phyloP scores from a whole-genome alignment of 2,113 vertebrate genomes.

The Corythoichthys intestinalis region DNA sequence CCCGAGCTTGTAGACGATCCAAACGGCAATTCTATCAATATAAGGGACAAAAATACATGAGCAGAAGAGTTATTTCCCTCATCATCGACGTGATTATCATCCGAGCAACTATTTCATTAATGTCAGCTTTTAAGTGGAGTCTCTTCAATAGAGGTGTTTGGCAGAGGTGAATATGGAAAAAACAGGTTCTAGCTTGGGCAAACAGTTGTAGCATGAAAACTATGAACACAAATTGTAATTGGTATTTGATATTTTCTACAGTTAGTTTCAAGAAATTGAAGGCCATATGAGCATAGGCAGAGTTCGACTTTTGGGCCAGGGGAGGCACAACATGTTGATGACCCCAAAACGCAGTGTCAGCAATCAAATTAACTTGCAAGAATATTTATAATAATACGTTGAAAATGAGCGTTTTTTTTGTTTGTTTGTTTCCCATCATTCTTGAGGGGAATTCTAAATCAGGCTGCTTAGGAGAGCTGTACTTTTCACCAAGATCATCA shows the following conservation, averaged over 20 bases:
- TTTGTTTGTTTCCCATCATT: no score
- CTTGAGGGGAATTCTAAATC: no score
- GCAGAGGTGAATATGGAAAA: slow-evolving; percentile 19
- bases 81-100: slow-evolving; percentile 37
- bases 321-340: no score
- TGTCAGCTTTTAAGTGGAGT: slow-evolving; percentile 39
- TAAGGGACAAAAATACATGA: background rate
- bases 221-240: background rate
- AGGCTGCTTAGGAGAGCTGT: no score
- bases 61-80: slow-evolving; percentile 37
- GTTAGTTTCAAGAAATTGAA: background rate
- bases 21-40: slow-evolving; percentile 30
- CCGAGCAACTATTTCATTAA: slow-evolving; percentile 41
- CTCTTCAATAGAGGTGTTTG: slow-evolving; percentile 26
- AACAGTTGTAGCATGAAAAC: background rate
- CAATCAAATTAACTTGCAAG: no score
- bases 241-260: background rate
- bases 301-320: no score
- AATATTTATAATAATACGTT: no score
- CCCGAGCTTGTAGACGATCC: slow-evolving; percentile 13
- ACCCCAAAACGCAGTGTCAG: no score
- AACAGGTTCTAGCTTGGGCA: no score
- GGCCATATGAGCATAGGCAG: no score
- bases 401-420: no score
- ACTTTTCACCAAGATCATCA: no score